Evolutionary conservation across 2,113 vertebrate genomes (phyloP).

Genomic region (Notothenia coriiceps): DNA sequence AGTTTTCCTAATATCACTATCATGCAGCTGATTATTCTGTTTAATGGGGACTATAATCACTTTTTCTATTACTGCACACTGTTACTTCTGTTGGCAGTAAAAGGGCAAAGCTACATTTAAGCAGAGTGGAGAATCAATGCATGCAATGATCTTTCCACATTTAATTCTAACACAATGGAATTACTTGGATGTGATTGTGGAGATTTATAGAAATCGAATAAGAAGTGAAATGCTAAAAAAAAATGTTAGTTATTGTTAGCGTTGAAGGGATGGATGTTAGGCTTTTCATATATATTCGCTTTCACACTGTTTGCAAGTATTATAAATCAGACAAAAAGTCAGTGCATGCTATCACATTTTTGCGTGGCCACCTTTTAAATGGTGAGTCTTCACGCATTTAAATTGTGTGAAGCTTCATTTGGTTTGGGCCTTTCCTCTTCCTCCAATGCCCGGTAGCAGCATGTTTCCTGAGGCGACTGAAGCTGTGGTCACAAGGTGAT

Average conservation of each 20-base stretch:
- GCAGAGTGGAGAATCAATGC: slow-evolving; percentile 14
- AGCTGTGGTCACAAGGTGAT: slow-evolving; percentile 46
- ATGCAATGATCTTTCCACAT: slow-evolving; percentile 34
- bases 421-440: slow-evolving; percentile 21
- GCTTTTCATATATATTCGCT: slow-evolving; percentile 13
- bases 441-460: slow-evolving; percentile 22
- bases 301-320: slow-evolving; percentile 23
- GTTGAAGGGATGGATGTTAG: background rate
- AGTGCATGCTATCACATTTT: slow-evolving; percentile 15
- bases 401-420: slow-evolving; percentile 9
- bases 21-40: slow-evolving; percentile 59
- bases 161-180: slow-evolving; percentile 20
- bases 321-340: slow-evolving; percentile 8
- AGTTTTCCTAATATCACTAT: slow-evolving; percentile 56
- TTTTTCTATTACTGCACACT: slow-evolving; percentile 46
- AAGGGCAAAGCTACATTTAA: slow-evolving; percentile 30
- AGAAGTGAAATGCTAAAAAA: slow-evolving; percentile 25
- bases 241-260: slow-evolving; percentile 18
- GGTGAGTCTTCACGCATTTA: background rate
- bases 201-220: slow-evolving; percentile 31
- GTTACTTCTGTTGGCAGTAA: slow-evolving; percentile 32
- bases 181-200: slow-evolving; percentile 12
- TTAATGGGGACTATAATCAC: slow-evolving; percentile 65
- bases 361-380: slow-evolving; percentile 19
- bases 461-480: slow-evolving; percentile 45